Evolutionary conservation across 2,113 vertebrate genomes (phyloP), one percentile per base, ranked within the genome.

Genomic region (Amblyopsis rosae): DNA sequence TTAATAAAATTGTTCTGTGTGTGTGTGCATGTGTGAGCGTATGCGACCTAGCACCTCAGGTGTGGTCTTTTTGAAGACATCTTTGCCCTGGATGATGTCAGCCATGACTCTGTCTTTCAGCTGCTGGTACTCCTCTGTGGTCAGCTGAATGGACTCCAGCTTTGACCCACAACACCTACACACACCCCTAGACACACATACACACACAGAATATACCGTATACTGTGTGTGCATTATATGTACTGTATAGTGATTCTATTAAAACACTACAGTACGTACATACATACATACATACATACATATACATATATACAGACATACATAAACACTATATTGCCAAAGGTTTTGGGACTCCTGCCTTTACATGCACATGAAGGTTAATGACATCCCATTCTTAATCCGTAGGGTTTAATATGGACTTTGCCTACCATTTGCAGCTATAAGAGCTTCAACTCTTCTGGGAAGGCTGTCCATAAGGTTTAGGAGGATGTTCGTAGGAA

Each of bases 11-110:
- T 26, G 26, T 26, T 26, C 7, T 51, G 33, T 50, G 0, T 59
- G 69, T 60, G 10, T 67, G 53, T 89, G 67, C 58, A 12, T 62
- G 62, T 45, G 49, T 26, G 45, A 45, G 32, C 60, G 9, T 3
- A 54, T 59, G 73, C 89, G 67, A 26, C 26, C 26, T 26, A 26
- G 26, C 58, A 96, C 98, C 95, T 94, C 65, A 6, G 97, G 96
- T 41, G 91, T 98, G 3, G 96, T 98, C 89, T 98, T 99, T 10
- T 86, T 94, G 45, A 95, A 99, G 64, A 93, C 86, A 69, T 99
- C 95, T 33, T 19, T 79, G 12, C 96, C 97, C 72, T 95, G 88
- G 63, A 99, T 96, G 76, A 99, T 90, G 0, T 96, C 92, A 0
- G 17, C 86, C 88, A 96, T 92, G 84, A 99, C 91, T 78, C 74